Percentiles rank a stretch among this genome's conserved stretches.
phyloP scores from a whole-genome alignment of 2,797 vertebrate species.

The Jordanella pulchra region DNA sequence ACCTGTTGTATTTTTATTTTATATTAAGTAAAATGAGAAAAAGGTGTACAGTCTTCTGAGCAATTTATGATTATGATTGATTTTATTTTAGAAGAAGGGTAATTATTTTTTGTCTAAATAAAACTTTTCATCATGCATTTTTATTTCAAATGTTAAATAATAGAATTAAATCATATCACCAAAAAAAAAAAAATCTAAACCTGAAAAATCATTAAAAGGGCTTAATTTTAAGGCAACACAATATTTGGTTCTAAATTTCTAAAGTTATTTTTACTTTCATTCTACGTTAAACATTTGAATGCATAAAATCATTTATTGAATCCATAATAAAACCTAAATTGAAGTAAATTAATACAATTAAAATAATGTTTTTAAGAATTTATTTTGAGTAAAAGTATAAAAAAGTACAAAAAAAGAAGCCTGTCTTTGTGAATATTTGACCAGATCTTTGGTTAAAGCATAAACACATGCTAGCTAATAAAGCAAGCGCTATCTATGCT shows the following conservation, averaged over 20 bases:
- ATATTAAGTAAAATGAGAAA: background rate
- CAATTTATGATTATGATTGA: no score
- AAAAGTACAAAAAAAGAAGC: background rate
- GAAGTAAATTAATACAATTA: background rate
- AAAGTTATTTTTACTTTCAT: background rate
- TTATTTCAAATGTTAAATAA: background rate
- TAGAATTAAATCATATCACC: background rate
- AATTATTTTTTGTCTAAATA: background rate
- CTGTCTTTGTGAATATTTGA: background rate
- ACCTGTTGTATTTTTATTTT: no score
- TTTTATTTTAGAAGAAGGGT: background rate
- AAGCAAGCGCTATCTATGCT: no score
- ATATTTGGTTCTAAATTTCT: background rate
- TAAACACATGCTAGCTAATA: background rate
- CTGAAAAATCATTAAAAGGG: background rate
- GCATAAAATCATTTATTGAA: no score
- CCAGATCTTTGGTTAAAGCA: background rate
- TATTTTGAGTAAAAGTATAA: no score
- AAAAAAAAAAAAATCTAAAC: no score
- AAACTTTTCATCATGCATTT: background rate
- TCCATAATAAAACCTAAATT: no score
- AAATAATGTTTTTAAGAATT: background rate
- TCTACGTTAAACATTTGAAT: background rate
- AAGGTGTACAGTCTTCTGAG: background rate
- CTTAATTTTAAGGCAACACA: background rate